Percentiles rank a stretch among this genome's conserved stretches.
phyloP scores from a whole-genome alignment of 1,140 invertebrate species.

The Megathymus violae region DNA sequence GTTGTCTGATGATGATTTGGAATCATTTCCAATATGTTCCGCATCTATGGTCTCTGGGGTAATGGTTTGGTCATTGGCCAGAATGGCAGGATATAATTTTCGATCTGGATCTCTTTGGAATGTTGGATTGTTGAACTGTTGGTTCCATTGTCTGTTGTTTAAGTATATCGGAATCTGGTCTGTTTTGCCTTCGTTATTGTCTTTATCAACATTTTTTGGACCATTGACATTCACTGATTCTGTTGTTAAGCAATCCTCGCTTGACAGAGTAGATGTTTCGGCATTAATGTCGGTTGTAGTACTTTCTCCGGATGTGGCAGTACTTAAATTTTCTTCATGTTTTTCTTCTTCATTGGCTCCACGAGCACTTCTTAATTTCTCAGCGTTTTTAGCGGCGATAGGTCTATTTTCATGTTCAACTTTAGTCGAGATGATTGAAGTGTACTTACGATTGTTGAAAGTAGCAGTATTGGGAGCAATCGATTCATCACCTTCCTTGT shows the following conservation, averaged over 20 bases:
- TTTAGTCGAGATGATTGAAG: slow-evolving; percentile 12
- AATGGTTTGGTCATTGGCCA: slow-evolving; percentile 1
- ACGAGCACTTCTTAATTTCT: slow-evolving; percentile 19
- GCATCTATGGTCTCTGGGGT: too few relatives aligned
- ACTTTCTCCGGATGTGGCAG: slow-evolving; percentile 4
- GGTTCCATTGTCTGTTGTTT: slow-evolving; percentile 9
- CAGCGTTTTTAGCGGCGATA: slow-evolving; percentile 5
- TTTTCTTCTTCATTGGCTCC: slow-evolving; percentile 9
- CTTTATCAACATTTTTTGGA: too few relatives aligned
- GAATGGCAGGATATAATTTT: slow-evolving; percentile 13
- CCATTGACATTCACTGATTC: neutral
- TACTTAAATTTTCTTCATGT: too few relatives aligned
- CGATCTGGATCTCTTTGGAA: neutral
- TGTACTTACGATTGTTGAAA: slow-evolving; percentile 24
- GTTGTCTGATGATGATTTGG: too few relatives aligned
- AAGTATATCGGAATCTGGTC: neutral
- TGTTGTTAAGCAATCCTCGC: slow-evolving; percentile 7
- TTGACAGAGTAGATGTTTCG: slow-evolving; percentile 10
- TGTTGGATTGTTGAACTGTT: slow-evolving; percentile 7
- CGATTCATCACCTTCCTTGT: slow-evolving; percentile 3
- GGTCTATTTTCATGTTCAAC: neutral
- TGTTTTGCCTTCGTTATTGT: slow-evolving; percentile 2
- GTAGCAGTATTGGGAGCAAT: too few relatives aligned
- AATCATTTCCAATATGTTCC: too few relatives aligned
- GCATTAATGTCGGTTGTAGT: neutral